Percentiles rank a stretch among this genome's conserved stretches.
Conservation (phyloP, 1,140 invertebrate species). For the Fopius arisanus region DNA sequence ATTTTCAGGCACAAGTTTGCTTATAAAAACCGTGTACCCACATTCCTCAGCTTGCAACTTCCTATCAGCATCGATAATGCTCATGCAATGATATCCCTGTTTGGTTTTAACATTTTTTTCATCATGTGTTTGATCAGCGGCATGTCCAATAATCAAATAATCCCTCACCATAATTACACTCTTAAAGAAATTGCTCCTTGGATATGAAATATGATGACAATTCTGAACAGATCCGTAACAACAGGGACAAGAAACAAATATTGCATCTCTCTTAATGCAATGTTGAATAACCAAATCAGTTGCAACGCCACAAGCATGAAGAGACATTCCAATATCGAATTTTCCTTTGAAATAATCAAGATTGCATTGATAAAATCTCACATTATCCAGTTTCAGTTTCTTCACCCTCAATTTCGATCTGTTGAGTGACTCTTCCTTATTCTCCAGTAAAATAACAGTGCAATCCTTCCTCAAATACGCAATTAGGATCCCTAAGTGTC, state of each 20-base stretch:
- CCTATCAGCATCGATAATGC: constrained; percentile 87
- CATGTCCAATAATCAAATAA: constrained; percentile 84
- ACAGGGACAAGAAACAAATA: constrained; percentile 92
- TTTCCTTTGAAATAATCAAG: constrained; percentile 81
- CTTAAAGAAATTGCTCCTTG: constrained; percentile 70
- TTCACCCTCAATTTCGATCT: constrained; percentile 77
- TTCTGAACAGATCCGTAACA: constrained; percentile 89
- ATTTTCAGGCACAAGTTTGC: constrained; percentile 76
- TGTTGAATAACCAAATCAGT: constrained; percentile 91
- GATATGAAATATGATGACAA: constrained; percentile 78
- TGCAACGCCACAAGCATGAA: constrained; percentile 94
- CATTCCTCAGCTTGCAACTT: constrained; percentile 75
- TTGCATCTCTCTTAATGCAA: constrained; percentile 78
- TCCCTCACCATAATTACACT: constrained; percentile 66
- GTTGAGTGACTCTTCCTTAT: constrained; percentile 87
- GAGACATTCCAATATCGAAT: constrained; percentile 81
- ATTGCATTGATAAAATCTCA: constrained; percentile 86
- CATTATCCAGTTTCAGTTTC: constrained; percentile 77
- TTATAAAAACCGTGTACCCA: constrained; percentile 79
- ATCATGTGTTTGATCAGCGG: constrained; percentile 88
- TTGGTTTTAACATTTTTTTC: constrained; percentile 73
- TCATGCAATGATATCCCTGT: constrained; percentile 85
- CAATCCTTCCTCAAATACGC: constrained; percentile 81
- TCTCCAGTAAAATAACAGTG: constrained; percentile 85
- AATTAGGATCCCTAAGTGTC: constrained; percentile 88